These are phyloP conservation scores for Acanthaster planci DNA, from an alignment of 35 echinoderm and acorn worm genomes.

Conservation along the genomic window DNA sequence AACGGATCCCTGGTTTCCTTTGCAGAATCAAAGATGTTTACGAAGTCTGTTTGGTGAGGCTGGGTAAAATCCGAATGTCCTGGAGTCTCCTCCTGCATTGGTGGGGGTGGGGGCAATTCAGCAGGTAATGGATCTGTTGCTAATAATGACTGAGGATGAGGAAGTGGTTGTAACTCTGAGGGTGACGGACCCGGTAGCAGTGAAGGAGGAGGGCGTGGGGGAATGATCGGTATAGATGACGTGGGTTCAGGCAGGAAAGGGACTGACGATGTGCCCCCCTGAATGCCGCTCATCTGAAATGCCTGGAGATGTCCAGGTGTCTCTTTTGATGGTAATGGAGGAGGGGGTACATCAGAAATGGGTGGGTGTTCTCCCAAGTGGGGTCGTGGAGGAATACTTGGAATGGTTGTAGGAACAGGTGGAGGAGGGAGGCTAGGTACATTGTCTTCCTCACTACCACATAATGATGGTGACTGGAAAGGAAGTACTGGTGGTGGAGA, in stretches of 20 bases:
- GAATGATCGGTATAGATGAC: too few relatives aligned
- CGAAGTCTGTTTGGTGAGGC: not conserved
- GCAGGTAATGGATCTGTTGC: not conserved
- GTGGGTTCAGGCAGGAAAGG: too few relatives aligned
- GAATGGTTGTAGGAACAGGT: not conserved
- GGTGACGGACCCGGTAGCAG: not conserved
- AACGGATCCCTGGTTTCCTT: not conserved
- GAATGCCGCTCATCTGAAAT: too few relatives aligned
- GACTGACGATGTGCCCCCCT: too few relatives aligned
- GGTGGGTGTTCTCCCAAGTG: not conserved
- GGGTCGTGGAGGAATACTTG: not conserved
- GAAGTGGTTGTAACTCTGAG: constrained; percentile 4
- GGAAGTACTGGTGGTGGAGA: not conserved
- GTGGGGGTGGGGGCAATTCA: too few relatives aligned
- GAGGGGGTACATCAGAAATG: not conserved
- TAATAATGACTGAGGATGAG: not conserved
- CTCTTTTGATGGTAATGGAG: not conserved
- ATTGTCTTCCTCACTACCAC: not conserved
- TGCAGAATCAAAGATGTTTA: not conserved
- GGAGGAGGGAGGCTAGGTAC: not conserved
- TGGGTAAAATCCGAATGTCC: not conserved
- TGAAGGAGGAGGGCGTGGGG: not conserved
- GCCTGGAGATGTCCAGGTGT: not conserved
- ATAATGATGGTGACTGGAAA: not conserved
- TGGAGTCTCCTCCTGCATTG: not conserved